Conservation (phyloP, 2,797 vertebrate genomes). For the Anas flavirostris region DNA sequence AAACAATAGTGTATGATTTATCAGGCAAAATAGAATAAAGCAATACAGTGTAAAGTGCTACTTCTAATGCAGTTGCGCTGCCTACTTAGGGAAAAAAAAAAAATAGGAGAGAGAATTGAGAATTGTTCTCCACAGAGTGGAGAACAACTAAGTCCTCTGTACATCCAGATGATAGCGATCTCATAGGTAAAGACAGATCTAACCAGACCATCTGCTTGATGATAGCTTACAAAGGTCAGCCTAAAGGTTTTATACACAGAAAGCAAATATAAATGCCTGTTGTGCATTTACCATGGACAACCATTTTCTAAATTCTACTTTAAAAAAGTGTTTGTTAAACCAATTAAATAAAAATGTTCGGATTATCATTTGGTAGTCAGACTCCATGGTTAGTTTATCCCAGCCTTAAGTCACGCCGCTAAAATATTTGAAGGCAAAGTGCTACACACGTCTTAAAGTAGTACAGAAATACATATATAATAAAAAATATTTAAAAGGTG, state of each 20-base stretch:
- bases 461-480: neutral
- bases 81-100: neutral
- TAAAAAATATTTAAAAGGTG: neutral
- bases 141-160: neutral
- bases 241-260: neutral
- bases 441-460: neutral
- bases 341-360: neutral
- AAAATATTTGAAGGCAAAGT: neutral
- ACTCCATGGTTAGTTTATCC: neutral
- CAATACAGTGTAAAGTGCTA: neutral
- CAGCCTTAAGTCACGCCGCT: neutral
- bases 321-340: neutral
- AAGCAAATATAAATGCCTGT: neutral
- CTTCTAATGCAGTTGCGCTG: neutral
- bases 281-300: neutral
- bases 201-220: neutral
- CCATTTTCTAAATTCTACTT: neutral
- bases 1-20: neutral
- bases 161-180: neutral
- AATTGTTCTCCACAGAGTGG: too few relatives aligned
- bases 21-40: neutral
- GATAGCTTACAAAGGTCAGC: neutral
- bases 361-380: neutral
- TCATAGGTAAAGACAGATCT: neutral
- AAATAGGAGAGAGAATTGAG: neutral